Conservation (phyloP, 1,140 invertebrate genomes). For the Atta colombica region DNA sequence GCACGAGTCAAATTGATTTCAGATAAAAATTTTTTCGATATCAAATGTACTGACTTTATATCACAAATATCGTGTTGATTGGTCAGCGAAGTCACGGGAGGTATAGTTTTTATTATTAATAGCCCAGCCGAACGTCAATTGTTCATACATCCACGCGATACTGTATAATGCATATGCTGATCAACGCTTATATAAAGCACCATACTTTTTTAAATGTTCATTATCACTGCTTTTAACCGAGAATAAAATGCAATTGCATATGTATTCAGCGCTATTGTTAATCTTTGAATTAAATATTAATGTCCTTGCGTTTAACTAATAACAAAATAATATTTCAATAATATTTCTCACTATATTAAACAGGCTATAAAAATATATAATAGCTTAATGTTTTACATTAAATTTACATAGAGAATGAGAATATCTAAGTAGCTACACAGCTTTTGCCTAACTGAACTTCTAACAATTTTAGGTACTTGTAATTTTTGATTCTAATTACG, state of each 20-base stretch:
- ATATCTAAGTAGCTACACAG: neutral
- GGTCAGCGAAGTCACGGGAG: constrained; percentile 16
- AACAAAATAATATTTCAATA: neutral
- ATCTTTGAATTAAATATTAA: neutral
- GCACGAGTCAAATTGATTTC: constrained; percentile 38
- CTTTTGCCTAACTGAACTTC: neutral
- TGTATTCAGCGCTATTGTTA: neutral
- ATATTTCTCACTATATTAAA: neutral
- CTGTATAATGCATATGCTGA: constrained; percentile 34
- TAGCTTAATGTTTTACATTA: neutral
- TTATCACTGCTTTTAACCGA: constrained; percentile 15
- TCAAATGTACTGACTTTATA: constrained; percentile 42
- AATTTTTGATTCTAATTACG: neutral
- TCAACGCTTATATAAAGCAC: neutral
- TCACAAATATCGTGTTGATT: constrained; percentile 51
- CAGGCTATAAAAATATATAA: neutral
- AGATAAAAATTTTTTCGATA: constrained; percentile 27
- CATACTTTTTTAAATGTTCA: constrained; percentile 47
- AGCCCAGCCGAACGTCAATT: constrained; percentile 20
- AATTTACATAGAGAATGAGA: neutral
- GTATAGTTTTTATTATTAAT: constrained; percentile 55
- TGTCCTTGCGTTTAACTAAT: constrained; percentile 11
- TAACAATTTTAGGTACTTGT: neutral
- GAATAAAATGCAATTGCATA: neutral
- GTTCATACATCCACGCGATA: constrained; percentile 32